Base-by-base conservation (phyloP, 2,113 vertebrate genomes). In the Etheostoma cragini region DNA sequence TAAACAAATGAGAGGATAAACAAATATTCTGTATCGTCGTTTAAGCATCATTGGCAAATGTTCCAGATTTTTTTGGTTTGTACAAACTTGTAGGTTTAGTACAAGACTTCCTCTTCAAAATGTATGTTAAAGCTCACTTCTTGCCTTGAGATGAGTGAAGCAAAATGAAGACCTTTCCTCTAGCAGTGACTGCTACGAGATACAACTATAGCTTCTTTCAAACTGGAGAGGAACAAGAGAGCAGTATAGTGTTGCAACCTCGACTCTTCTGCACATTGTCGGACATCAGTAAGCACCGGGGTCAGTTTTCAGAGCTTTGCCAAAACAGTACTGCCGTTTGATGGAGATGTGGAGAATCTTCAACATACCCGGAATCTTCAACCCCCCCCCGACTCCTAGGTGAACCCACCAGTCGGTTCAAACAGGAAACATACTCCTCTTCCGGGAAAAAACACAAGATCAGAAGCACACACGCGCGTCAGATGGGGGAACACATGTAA, bases 331-430 rank as follows among this genome's bases (percentile, higher is more conserved):
- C 88, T 88, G 90, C 86, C 16, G 78, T 94, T 91, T 91, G 89
- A 93, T 89, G 90, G 92, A 87, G 88, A 91, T 83, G 81, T 84
- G 90, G 90, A 81, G 89, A 91, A 90, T 92, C 91, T 89, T 92
- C 90, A 93, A 77, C 87, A 91, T 87, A 92, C 91, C 92, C 92
- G 93, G 92, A 93, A 85, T 87, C 17, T 78, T 64, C 85, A 35
- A 1, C 35, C 8, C 35, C 88, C 85, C 82, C 83, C 82, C 88
- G 91, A 91, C 92, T 93, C 78, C 80, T 92, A 10, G 8, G 80
- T 93, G 93, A 94, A 93, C 93, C 90, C 92, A 38, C 38, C 76
- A 19, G 89, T 91, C 87, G 88, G 83, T 87, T 88, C 78, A 84
- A 89, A 92, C 87, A 93, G 91, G 91, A 93, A 93, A 87, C 80